Conservation (phyloP, 2,888 invertebrate species). For the Trissoscelio sp. region DNA sequence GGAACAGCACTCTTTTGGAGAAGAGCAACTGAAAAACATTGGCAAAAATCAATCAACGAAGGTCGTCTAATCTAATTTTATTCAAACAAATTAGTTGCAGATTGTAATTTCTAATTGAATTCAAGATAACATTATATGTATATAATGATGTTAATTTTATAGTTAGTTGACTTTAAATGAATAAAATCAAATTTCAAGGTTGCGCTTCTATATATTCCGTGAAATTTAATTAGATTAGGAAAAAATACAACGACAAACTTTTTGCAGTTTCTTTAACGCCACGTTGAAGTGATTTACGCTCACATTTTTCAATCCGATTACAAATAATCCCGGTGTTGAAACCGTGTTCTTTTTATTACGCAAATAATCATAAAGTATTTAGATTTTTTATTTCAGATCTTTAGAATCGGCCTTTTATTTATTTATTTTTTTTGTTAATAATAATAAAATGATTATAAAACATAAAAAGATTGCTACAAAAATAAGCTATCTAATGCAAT, state of each 20-base stretch:
- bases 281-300: slow-evolving; percentile 33
- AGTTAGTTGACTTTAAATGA: background rate
- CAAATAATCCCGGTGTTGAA: slow-evolving; percentile 31
- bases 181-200: slow-evolving; percentile 4
- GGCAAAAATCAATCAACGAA: background rate
- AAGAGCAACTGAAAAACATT: slow-evolving; percentile 85
- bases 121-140: no score
- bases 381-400: slow-evolving; percentile 5
- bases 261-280: slow-evolving; percentile 27
- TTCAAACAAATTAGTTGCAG: background rate
- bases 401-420: no score
- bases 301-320: slow-evolving; percentile 38
- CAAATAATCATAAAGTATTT: slow-evolving; percentile 8
- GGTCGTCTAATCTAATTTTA: background rate
- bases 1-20: slow-evolving; percentile 90
- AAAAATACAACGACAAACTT: slow-evolving; percentile 13
- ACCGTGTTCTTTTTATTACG: slow-evolving; percentile 30
- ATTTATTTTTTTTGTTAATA: no score
- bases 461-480: no score
- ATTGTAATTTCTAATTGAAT: slow-evolving; percentile 16
- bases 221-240: slow-evolving; percentile 24
- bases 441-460: no score
- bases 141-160: background rate
- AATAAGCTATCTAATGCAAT: no score
- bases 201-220: background rate